Conservation (phyloP, 2,888 invertebrate species). For the Neoitamus cyanurus region DNA sequence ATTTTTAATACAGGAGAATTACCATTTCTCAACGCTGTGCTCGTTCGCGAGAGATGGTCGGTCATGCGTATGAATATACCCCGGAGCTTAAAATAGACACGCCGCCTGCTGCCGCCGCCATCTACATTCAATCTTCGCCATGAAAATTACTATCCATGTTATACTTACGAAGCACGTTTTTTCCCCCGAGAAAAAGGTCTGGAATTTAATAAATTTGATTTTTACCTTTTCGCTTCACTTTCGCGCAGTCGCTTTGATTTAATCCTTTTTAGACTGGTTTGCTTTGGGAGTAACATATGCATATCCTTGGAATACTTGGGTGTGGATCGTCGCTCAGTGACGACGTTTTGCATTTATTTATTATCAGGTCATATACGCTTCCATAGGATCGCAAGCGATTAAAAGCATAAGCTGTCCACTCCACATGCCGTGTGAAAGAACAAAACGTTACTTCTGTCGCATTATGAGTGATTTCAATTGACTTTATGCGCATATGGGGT, state of each 20-base stretch:
- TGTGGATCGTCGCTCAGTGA: too few species aligned
- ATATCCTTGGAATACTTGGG: background rate
- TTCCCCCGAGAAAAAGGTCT: background rate
- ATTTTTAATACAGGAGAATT: slow-evolving; percentile 35
- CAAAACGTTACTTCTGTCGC: background rate
- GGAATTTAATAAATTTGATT: background rate
- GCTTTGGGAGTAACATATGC: background rate
- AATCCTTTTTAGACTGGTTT: background rate
- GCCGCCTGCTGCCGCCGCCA: slow-evolving; percentile 4
- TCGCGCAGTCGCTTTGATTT: background rate
- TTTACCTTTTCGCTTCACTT: background rate
- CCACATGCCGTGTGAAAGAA: background rate
- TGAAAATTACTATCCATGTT: slow-evolving; percentile 24
- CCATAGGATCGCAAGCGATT: background rate
- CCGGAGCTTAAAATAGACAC: slow-evolving; percentile 36
- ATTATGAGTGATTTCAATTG: too few species aligned
- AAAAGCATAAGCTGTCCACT: background rate
- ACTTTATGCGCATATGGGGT: too few species aligned
- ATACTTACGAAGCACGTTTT: background rate
- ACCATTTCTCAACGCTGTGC: background rate
- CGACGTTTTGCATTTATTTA: background rate
- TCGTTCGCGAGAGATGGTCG: slow-evolving; percentile 11
- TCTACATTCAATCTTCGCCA: slow-evolving; percentile 33
- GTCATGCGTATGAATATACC: slow-evolving; percentile 40
- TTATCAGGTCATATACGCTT: background rate